These are phyloP conservation scores for Bovichtus diacanthus DNA, from an alignment of 2,797 vertebrate genomes.

Conservation along the genomic window DNA sequence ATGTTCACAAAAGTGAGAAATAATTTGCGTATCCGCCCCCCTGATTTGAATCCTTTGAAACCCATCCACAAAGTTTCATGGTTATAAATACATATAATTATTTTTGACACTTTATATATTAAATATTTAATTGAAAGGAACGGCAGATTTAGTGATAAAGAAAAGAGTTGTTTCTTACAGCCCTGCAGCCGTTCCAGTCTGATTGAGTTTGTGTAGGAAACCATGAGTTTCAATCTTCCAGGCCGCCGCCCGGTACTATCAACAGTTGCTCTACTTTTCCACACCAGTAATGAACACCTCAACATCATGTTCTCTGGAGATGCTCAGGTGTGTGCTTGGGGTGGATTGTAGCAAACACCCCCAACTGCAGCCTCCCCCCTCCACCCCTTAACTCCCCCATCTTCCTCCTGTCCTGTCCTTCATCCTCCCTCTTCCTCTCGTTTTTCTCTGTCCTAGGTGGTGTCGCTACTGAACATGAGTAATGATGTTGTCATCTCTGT, in stretches of 20 bases:
- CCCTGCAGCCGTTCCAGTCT: constrained; percentile 14
- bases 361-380: constrained; percentile 47
- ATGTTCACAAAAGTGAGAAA: no score
- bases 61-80: no score
- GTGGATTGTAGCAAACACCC: constrained; percentile 49
- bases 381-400: constrained; percentile 53
- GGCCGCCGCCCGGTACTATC: background rate
- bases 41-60: no score
- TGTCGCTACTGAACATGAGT: constrained; percentile 85
- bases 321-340: constrained; percentile 31
- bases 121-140: constrained; percentile 11
- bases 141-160: constrained; percentile 13
- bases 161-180: background rate
- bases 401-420: constrained; percentile 70
- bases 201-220: constrained; percentile 33
- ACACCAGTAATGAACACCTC: constrained; percentile 61
- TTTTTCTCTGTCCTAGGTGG: constrained; percentile 75
- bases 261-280: constrained; percentile 59
- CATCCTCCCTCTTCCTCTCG: constrained; percentile 65
- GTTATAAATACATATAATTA: no score
- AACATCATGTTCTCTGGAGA: constrained; percentile 40
- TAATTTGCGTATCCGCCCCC: no score
- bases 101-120: constrained; percentile 12
- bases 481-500: constrained; percentile 85
- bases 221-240: constrained; percentile 16